Evolutionary conservation across 2,113 vertebrate species (phyloP), one percentile per base, ranked within the genome.

Genomic region (Fukomys damarensis): DNA sequence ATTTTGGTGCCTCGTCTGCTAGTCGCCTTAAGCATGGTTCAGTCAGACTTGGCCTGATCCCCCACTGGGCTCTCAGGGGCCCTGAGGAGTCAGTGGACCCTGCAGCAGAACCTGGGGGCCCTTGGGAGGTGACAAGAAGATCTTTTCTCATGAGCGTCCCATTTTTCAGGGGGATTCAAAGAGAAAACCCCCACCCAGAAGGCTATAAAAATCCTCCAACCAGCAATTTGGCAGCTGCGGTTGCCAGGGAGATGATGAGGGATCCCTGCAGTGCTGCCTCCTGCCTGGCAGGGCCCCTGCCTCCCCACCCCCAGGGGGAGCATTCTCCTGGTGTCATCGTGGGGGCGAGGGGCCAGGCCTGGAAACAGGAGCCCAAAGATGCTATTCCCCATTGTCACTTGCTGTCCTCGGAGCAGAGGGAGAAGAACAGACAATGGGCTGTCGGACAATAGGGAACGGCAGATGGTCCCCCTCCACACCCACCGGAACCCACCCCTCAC

Each of bases 231-330:
- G 95, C 96, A 97, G 97, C 97, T 96, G 95, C 26, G 66, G 98
- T 99, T 99, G 96, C 98, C 98, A 98, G 98, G 98, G 98, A 97
- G 98, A 98, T 98, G 97, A 95, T 85, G 97, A 95, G 98, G 98
- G 98, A 59, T 68, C 86, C 54, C 7, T 13, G 83, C 17, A 7
- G 84, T 19, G 70, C 93, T 86, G 81, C 83, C 94, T 90, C 95
- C 92, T 17, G 76, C 87, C 70, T 72, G 89, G 86, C 96, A 92
- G 81, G 84, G 94, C 89, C 94, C 92, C 93, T 89, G 90, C 97
- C 95, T 94, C 97, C 86, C 9, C 96, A 96, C 96, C 95, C 95
- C 7, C 5, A 43, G 26, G 97, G 95, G 81, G 97, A 97, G 96
- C 81, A 92, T 95, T 96, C 88, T 97, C 96, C 96, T 83, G 88